Evolutionary conservation across 1,140 invertebrate genomes (phyloP).

Genomic region (Aporrectodea caliginosa): DNA sequence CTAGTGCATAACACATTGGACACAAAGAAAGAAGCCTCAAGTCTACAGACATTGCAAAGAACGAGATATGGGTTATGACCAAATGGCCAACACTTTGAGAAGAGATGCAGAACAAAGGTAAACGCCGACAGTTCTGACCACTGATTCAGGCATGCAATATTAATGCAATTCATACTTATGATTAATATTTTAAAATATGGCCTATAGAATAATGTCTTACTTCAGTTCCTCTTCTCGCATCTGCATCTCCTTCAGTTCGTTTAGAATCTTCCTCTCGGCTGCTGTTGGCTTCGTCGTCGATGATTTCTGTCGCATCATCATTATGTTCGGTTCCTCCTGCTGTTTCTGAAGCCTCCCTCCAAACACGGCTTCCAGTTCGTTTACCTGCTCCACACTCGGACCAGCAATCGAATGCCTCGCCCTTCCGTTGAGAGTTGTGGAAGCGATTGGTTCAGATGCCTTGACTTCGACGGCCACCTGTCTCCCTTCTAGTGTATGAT

Average conservation of each 20-base stretch:
- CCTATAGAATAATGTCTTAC: no score
- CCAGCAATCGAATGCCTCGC: neutral
- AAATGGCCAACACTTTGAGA: no score
- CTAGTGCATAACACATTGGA: no score
- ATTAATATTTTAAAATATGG: no score
- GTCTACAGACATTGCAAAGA: no score
- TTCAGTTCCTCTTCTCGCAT: constrained; percentile 23
- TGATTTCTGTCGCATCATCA: neutral
- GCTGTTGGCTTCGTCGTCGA: neutral
- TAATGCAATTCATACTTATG: no score
- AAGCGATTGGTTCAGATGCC: neutral
- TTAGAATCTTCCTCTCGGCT: neutral
- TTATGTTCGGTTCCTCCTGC: neutral
- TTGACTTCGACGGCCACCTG: neutral
- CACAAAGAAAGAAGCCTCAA: no score
- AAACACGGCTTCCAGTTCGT: neutral
- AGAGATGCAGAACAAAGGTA: no score
- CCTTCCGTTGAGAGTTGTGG: neutral
- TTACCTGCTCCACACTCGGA: neutral
- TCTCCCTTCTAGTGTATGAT: no score
- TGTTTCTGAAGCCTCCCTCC: neutral
- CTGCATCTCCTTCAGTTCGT: neutral
- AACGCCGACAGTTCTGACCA: no score
- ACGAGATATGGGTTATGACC: no score
- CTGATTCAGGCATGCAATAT: no score